Base-by-base conservation (phyloP, 2,888 invertebrate genomes). In the Hylaea fasciaria region DNA sequence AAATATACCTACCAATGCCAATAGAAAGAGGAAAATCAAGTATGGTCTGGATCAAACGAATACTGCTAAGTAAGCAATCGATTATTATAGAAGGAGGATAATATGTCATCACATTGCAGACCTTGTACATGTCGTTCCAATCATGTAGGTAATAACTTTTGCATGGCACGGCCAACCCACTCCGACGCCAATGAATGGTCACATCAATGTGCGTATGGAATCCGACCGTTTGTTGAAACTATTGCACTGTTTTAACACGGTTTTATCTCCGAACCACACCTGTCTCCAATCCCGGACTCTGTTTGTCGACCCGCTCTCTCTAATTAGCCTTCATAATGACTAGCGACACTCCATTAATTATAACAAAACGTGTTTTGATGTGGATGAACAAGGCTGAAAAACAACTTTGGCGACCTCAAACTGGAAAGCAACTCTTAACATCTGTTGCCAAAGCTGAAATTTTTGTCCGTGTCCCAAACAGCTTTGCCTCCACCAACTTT, bases 291-390 rank as follows among this genome's bases (percentile, higher is more conserved):
- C 72, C 77, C 76, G 70, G 72, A 83, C 81, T 86, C 83, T 82
- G 84, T 86, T 82, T 79, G 78, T 57, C 75, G 77, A 76, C 74
- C 67, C 72, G 73, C 71, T 81, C 80, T 82, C 83, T 82, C 84
- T 86, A 88, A 88, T 89, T 88, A 86, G 82, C 76, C 77, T 68
- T 75, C 75, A 76, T 82, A 82, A 82, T 81, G 81, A 82, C 77
- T 78, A 78, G 78, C 76, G 80, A 83, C 83, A 80, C 77, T 80
- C 80, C 85, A 87, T 87, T 88, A 84, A 86, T 87, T 85, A 86
- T 82, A 83, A 82, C 77, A 82, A 78, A 80, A 82, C 81, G 75
- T 69, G 74, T 66, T 76, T 80, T 66, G 68, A 70, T 70, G 66
- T 67, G 65, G 68, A 77, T 77, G 76, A 82, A 80, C 78, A 77